Evolutionary conservation across 2,113 vertebrate species (phyloP).

Genomic region (Anthoscopus minutus): DNA sequence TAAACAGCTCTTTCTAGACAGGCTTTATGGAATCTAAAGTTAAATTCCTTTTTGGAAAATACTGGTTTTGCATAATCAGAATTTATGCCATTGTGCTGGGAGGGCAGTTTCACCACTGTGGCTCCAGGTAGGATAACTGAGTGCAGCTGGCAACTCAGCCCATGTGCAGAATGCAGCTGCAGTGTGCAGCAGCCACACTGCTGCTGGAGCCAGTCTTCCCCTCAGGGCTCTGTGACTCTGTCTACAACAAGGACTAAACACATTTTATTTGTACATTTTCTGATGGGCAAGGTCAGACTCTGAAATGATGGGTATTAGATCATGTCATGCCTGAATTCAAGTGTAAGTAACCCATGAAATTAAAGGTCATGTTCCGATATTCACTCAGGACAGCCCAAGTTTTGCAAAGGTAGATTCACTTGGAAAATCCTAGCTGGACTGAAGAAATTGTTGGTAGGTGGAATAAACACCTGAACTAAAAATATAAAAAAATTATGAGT

Average conservation of each 20-base stretch:
- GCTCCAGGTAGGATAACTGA: not conserved
- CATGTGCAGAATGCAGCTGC: rapidly evolving
- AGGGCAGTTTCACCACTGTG: not conserved
- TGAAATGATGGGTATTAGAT: not conserved
- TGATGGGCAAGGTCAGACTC: constrained; percentile 1
- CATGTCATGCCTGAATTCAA: not conserved
- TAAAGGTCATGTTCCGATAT: not conserved
- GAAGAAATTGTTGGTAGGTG: not conserved
- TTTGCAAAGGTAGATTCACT: not conserved
- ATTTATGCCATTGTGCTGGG: not conserved
- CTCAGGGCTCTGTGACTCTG: not conserved
- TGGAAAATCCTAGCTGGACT: not conserved
- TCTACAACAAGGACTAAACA: not conserved
- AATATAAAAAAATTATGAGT: not conserved
- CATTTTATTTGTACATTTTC: not conserved
- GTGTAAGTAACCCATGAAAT: not conserved
- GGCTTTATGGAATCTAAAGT: not conserved
- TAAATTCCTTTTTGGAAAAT: not conserved
- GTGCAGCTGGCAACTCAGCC: not conserved
- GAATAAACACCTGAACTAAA: not conserved
- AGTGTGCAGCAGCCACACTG: not conserved
- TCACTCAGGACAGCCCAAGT: not conserved
- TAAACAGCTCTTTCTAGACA: not conserved
- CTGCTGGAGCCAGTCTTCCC: not conserved
- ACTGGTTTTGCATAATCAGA: not conserved